Base-by-base conservation (phyloP, 2,113 vertebrate genomes). In the Rhinopithecus roxellana region DNA sequence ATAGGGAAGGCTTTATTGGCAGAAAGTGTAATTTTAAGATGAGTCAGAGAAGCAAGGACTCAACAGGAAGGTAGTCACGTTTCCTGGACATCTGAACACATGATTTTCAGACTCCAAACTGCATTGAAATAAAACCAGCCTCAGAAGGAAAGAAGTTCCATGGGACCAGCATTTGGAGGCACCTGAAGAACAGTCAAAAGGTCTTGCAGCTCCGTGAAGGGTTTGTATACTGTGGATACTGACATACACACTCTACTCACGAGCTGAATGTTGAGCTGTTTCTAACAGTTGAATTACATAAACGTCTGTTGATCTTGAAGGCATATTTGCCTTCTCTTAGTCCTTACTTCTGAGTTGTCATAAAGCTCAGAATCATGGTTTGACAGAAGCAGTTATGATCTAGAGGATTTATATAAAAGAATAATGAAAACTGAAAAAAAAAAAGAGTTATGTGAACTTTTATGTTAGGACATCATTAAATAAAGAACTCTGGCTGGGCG, bases 1-100 rank as follows among this genome's bases (percentile, higher is more conserved):
- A 99, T 99, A 0, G 99, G 98, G 35, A 99, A 99, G 96, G 99
- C 99, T 12, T 99, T 99, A 72, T 98, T 99, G 8, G 95, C 98
- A 5, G 99, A 99, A 64, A 99, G 99, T 1, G 2, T 99, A 14
- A 0, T 99, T 84, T 97, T 99, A 64, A 98, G 98, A 97, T 98
- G 98, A 75, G 98, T 97, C 98, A 98, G 97, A 95, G 43, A 77
- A 12, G 83, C 97, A 18, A 94, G 94, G 8, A 86, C n/a, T 94
- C 85, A 96, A 17, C 67, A 98, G 98, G 98, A 89, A 9, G 32
- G 84, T 1, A 90, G 84, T 59, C 93, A 86, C 81, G 89, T 89
- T 95, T 93, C 94, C 81, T 32, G 20, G 43, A 70, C 59, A 3
- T 55, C 40, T 45, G 98, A 94, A 61, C 16, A 64, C 88, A 96